These are phyloP conservation scores for Phainopepla nitens DNA, from an alignment of 2,113 vertebrate species.

Conservation along the genomic window DNA sequence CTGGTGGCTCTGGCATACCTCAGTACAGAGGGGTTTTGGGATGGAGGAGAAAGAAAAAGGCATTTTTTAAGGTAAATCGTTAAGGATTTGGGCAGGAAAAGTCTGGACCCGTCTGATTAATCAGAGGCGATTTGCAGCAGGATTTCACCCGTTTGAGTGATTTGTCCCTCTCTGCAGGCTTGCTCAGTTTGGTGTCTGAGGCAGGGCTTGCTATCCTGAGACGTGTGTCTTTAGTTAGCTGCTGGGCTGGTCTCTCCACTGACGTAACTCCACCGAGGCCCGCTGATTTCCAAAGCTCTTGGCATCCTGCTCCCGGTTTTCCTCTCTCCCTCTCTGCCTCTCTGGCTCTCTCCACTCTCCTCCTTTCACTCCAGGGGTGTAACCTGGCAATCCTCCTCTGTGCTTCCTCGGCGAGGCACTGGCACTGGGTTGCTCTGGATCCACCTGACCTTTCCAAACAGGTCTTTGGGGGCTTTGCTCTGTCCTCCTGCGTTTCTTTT, in stretches of 20 bases:
- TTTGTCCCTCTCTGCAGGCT: background rate
- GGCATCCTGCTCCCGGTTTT: background rate
- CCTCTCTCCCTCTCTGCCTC: background rate
- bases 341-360: background rate
- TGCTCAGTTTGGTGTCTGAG: background rate
- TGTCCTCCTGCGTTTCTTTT: background rate
- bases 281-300: background rate
- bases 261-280: background rate
- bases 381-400: background rate
- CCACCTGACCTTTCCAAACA: background rate
- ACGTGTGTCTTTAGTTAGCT: background rate
- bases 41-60: background rate
- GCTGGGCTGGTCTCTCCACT: background rate
- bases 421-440: background rate
- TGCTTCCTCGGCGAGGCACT: background rate
- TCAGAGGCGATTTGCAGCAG: background rate
- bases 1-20: background rate
- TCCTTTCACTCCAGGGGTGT: background rate
- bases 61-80: background rate
- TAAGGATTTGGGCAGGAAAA: background rate
- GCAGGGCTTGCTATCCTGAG: background rate
- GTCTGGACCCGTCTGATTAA: rapidly evolving
- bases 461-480: background rate
- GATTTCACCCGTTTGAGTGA: background rate
- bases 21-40: background rate